Evolutionary conservation across 2,888 invertebrate genomes (phyloP).

Genomic region (Mechanitis messenoides): DNA sequence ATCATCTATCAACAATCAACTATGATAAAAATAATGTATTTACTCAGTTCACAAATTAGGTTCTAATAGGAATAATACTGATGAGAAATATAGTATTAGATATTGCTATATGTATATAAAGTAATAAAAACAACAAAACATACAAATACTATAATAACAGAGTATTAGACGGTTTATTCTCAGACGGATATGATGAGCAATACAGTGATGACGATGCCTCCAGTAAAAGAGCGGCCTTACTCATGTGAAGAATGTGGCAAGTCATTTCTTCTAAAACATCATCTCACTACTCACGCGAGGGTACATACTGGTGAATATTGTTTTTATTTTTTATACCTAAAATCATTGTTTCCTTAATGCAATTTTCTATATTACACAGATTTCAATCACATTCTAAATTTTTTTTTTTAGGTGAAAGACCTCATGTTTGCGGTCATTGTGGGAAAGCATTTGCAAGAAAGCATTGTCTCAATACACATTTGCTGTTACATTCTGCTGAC

Average conservation of each 20-base stretch:
- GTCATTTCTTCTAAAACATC: slow-evolving; percentile 88
- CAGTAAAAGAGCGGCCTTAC: slow-evolving; percentile 84
- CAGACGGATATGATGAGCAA: slow-evolving; percentile 62
- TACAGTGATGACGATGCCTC: slow-evolving; percentile 52
- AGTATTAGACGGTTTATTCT: slow-evolving; percentile 61
- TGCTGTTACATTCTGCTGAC: slow-evolving; percentile 87
- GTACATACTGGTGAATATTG: slow-evolving; percentile 81
- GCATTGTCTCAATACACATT: slow-evolving; percentile 89
- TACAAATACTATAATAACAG: slow-evolving; percentile 33
- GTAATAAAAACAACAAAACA: slow-evolving; percentile 5
- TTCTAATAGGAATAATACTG: too few species aligned
- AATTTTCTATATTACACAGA: too few species aligned
- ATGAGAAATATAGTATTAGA: too few species aligned
- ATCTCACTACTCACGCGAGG: slow-evolving; percentile 88
- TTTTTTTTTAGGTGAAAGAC: slow-evolving; percentile 78
- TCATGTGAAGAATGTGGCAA: slow-evolving; percentile 90
- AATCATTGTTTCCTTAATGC: too few species aligned
- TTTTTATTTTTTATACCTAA: neutral
- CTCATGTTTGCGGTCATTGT: slow-evolving; percentile 86
- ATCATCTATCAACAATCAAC: too few species aligned
- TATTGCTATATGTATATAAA: too few species aligned
- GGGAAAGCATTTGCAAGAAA: slow-evolving; percentile 89
- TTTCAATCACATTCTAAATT: slow-evolving; percentile 7
- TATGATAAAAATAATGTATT: too few species aligned
- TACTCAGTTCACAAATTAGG: too few species aligned